Evolutionary conservation across 2,888 invertebrate species (phyloP).

Genomic region (Chironomus riparius): DNA sequence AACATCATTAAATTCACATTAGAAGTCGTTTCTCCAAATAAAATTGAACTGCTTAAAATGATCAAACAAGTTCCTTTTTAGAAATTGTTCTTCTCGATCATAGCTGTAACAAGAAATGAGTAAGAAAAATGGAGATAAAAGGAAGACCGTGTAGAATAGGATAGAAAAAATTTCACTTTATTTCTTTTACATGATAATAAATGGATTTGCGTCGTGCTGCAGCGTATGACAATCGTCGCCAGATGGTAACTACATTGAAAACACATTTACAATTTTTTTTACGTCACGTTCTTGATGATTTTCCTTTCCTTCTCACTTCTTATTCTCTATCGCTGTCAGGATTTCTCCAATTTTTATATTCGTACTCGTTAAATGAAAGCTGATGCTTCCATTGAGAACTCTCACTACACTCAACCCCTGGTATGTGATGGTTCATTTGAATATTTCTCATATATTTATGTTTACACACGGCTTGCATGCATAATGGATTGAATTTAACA

Average conservation of each 20-base stretch:
- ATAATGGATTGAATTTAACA: conserved; percentile 21
- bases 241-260: conserved; percentile 25
- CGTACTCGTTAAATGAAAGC: background rate
- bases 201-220: conserved; percentile 25
- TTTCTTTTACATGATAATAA: conserved; percentile 25
- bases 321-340: conserved; percentile 14
- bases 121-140: no score
- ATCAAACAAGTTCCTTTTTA: no score
- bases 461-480: conserved; percentile 24
- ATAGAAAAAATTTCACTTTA: background rate
- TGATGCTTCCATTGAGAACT: background rate
- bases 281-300: conserved; percentile 16
- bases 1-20: no score
- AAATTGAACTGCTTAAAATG: no score
- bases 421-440: conserved; percentile 15
- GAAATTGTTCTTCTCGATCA: no score
- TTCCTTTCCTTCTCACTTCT: background rate
- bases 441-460: conserved; percentile 25
- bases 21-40: no score
- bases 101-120: no score
- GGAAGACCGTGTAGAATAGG: background rate
- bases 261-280: conserved; percentile 22
- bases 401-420: background rate
- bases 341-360: background rate
- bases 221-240: conserved; percentile 13